Evolutionary conservation across 2,888 invertebrate genomes (phyloP), one percentile per base, ranked within the genome.

Genomic region (Aleiodes leptofemur): DNA sequence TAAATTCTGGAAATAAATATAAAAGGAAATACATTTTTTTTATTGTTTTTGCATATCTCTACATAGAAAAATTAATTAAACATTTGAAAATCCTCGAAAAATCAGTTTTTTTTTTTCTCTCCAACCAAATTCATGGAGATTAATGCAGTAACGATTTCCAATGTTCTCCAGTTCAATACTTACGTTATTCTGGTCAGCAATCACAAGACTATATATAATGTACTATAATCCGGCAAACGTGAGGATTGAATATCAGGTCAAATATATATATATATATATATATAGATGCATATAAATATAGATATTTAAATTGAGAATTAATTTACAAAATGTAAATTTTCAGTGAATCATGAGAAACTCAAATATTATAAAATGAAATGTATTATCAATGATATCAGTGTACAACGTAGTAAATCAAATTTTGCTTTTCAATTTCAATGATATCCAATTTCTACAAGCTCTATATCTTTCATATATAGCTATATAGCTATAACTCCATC

Each of bases 311-410:
- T 56, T 14, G 59, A 23, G n/a, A 23, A 23, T 64, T 48, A 16
- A 64, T 64, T 48, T 16, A 64, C 64, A 23, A 43, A 43, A 64
- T 64, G 64, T 64, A 64, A 64, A 64, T 64, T 43, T 43, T 43
- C 11, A 29, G 29, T 16, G 23, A 29, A 64, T 64, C 43, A 64
- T 48, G 64, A 64, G 64, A 16, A 6, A 48, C 29, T 61, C 38
- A 61, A 43, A 43, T 43, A 43, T 1, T 43, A 43, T 43, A 43
- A 43, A 43, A 43, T 43, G 4, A 8, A 23, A 43, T 8, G 43
- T 6, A 43, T 43, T 43, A 43, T 43, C 43, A 43, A 8, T 43
- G 43, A 43, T 43, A 43, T 34, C 34, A 34, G 6, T 43, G 11
- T 43, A 3, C 43, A 11, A 23, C 7, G 43, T 8, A 43, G 43